Evolutionary conservation across 2,888 invertebrate genomes (phyloP).

Genomic region (Eristalis tenax): DNA sequence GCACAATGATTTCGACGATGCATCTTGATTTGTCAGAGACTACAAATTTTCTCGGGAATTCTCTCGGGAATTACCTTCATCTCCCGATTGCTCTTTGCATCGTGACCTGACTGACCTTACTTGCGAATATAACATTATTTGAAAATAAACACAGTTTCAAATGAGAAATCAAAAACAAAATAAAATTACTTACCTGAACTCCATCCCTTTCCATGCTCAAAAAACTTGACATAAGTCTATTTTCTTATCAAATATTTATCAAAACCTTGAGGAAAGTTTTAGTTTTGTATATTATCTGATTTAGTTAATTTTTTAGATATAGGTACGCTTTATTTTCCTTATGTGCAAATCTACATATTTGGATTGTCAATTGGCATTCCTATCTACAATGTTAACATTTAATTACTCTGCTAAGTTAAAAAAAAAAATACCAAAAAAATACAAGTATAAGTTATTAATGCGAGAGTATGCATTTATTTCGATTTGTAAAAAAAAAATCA

Average conservation of each 20-base stretch:
- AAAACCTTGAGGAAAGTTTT: conserved; percentile 1
- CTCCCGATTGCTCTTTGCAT: no score
- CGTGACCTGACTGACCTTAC: no score
- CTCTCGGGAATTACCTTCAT: no score
- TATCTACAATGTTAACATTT: conserved; percentile 74
- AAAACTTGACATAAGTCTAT: background rate
- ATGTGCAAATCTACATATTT: conserved; percentile 72
- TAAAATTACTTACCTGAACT: background rate
- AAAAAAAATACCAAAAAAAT: conserved; percentile 15
- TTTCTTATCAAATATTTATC: background rate
- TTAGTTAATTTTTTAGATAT: conserved; percentile 46
- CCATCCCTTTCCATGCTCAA: background rate
- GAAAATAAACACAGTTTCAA: background rate
- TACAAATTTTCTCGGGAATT: no score
- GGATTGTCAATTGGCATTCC: conserved; percentile 76
- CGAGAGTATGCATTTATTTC: conserved; percentile 6
- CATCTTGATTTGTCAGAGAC: no score
- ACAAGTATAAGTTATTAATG: conserved; percentile 3
- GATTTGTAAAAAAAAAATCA: conserved; percentile 39
- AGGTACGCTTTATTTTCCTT: conserved; percentile 53
- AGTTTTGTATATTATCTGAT: conserved; percentile 2
- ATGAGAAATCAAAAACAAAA: background rate
- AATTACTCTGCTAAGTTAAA: conserved; percentile 71
- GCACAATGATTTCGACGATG: no score
- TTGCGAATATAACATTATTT: no score